Percentiles rank a stretch among this genome's conserved stretches.
phyloP scores from a whole-genome alignment of 2,888 invertebrate species.

The Cephonodes hylas region DNA sequence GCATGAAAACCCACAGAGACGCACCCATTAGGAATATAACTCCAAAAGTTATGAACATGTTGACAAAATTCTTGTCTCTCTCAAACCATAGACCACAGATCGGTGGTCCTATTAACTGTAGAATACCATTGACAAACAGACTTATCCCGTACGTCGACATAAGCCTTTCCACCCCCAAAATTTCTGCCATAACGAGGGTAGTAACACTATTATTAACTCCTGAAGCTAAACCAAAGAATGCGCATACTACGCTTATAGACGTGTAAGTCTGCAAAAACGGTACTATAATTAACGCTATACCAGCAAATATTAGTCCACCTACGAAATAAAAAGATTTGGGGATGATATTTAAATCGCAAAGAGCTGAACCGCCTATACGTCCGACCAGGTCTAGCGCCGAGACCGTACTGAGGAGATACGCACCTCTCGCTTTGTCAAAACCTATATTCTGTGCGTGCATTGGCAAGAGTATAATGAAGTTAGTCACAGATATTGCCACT shows the following conservation, averaged over 20 bases:
- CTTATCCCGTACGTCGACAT: constrained; percentile 94
- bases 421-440: constrained; percentile 86
- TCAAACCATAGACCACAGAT: constrained; percentile 88
- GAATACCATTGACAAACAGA: constrained; percentile 90
- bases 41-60: constrained; percentile 88
- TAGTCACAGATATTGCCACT: constrained; percentile 92
- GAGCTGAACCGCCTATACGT: constrained; percentile 90
- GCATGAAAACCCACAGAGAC: constrained; percentile 88
- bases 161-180: constrained; percentile 90
- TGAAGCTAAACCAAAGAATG: constrained; percentile 89
- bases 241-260: constrained; percentile 85
- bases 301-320: constrained; percentile 88
- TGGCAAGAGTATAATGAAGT: constrained; percentile 91
- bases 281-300: constrained; percentile 85
- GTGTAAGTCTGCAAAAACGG: constrained; percentile 85
- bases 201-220: constrained; percentile 93
- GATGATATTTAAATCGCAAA: constrained; percentile 88
- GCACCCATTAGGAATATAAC: constrained; percentile 87
- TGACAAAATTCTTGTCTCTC: constrained; percentile 82
- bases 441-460: constrained; percentile 87
- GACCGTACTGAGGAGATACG: constrained; percentile 88
- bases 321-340: constrained; percentile 92
- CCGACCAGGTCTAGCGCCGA: constrained; percentile 91
- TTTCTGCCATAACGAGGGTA: constrained; percentile 92
- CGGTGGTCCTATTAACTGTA: constrained; percentile 91